These are phyloP conservation scores for Trichonephila clavipes DNA, from an alignment of 1,140 invertebrate genomes.

Conservation along the genomic window DNA sequence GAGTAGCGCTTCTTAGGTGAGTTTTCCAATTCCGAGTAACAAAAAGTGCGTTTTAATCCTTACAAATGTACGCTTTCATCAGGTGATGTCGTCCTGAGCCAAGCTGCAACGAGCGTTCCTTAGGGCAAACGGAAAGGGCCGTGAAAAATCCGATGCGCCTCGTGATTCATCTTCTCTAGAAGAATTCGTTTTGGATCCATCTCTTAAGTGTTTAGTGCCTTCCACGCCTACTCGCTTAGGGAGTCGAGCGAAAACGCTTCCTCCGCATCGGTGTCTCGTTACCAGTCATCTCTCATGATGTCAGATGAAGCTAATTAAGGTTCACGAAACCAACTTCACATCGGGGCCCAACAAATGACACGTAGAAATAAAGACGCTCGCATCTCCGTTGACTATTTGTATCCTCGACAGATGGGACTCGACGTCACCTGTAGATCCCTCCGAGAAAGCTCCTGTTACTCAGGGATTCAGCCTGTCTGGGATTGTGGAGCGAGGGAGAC, in stretches of 20 bases:
- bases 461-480: too few species aligned
- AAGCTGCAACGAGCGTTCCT: neutral
- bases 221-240: slow-evolving; percentile 51
- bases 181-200: slow-evolving; percentile 49
- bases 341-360: slow-evolving; percentile 49
- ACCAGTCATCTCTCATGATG: slow-evolving; percentile 66
- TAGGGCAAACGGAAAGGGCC: neutral
- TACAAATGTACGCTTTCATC: neutral
- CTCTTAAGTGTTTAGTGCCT: slow-evolving; percentile 26
- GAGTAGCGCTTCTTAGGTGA: too few species aligned
- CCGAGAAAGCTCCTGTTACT: slow-evolving; percentile 11
- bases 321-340: slow-evolving; percentile 57
- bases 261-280: slow-evolving; percentile 48
- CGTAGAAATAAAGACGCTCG: slow-evolving; percentile 59
- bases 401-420: slow-evolving; percentile 4
- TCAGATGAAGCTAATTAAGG: slow-evolving; percentile 71
- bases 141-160: neutral
- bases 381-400: slow-evolving; percentile 46
- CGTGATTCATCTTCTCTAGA: neutral
- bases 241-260: neutral
- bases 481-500: too few species aligned
- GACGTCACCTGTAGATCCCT: slow-evolving; percentile 60
- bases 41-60: neutral
- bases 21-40: too few species aligned
- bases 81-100: neutral